phyloP scores from a whole-genome alignment of 2,797 vertebrate species.

The Passerculus sandwichensis region DNA sequence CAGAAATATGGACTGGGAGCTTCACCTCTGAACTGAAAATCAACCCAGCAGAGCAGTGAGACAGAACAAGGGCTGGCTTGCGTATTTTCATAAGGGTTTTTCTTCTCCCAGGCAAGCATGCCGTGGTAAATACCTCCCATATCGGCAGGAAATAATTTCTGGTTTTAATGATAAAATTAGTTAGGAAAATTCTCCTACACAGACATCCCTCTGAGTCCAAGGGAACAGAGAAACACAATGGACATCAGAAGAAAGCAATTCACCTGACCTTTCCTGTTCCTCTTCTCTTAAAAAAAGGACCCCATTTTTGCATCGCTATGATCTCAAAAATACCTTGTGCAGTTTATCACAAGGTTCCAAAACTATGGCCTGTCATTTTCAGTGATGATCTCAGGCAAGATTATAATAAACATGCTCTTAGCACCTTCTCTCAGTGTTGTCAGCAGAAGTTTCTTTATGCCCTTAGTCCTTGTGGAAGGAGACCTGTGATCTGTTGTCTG shows the following conservation, averaged over 20 bases:
- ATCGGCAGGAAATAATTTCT: background rate
- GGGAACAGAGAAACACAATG: background rate
- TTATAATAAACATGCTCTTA: rapidly evolving
- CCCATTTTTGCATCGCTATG: background rate
- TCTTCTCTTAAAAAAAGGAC: background rate
- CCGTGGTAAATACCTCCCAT: rapidly evolving
- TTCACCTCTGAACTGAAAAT: background rate
- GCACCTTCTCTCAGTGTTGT: background rate
- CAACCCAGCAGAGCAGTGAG: background rate
- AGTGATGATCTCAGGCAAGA: background rate
- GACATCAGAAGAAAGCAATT: background rate
- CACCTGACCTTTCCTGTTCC: background rate
- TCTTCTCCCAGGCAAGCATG: background rate
- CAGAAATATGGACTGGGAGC: background rate
- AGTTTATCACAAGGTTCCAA: background rate
- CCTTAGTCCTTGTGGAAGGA: background rate
- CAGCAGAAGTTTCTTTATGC: background rate
- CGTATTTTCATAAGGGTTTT: background rate
- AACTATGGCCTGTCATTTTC: background rate
- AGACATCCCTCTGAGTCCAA: background rate
- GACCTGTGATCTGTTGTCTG: background rate
- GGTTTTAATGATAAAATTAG: background rate
- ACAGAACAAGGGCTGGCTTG: background rate
- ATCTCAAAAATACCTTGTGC: background rate
- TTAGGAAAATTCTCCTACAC: background rate